phyloP scores from a whole-genome alignment of 2,113 vertebrate genomes.

The Sinocyclocheilus anophthalmus region DNA sequence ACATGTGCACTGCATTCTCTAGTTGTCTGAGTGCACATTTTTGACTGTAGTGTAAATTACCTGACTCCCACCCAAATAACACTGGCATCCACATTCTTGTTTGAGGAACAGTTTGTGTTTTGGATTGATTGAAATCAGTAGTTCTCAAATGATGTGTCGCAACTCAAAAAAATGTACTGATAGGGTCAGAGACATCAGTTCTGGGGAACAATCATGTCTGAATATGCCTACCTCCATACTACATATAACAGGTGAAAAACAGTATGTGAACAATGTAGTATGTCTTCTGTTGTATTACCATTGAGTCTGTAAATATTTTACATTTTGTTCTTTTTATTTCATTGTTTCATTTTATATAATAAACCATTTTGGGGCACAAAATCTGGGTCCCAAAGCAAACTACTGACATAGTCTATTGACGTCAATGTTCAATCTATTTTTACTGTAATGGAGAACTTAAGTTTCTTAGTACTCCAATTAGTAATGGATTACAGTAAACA shows the following conservation, averaged over 20 bases:
- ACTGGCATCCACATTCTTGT: not conserved
- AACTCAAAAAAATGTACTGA: not conserved
- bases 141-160: not conserved
- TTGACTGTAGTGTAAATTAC: conserved; percentile 5
- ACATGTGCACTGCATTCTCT: conserved; percentile 27
- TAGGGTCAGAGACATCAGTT: not conserved
- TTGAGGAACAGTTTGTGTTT: not conserved
- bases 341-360: too few species aligned
- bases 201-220: not conserved
- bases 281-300: not conserved
- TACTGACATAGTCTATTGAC: not conserved
- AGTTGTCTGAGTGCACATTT: conserved; percentile 25
- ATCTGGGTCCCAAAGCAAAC: not conserved
- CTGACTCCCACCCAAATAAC: not conserved
- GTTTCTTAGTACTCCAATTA: not conserved
- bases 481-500: not conserved
- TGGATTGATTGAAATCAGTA: not conserved
- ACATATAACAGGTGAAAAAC: too few species aligned
- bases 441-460: not conserved
- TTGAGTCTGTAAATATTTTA: not conserved
- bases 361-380: too few species aligned
- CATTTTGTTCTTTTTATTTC: not conserved
- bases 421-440: not conserved
- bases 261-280: too few species aligned
- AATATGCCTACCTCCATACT: not conserved